A percentile compares a stretch with the other conserved stretches of the same genome.
phyloP scores from a whole-genome alignment of 2,113 vertebrate genomes.

The Rhineura floridana region DNA sequence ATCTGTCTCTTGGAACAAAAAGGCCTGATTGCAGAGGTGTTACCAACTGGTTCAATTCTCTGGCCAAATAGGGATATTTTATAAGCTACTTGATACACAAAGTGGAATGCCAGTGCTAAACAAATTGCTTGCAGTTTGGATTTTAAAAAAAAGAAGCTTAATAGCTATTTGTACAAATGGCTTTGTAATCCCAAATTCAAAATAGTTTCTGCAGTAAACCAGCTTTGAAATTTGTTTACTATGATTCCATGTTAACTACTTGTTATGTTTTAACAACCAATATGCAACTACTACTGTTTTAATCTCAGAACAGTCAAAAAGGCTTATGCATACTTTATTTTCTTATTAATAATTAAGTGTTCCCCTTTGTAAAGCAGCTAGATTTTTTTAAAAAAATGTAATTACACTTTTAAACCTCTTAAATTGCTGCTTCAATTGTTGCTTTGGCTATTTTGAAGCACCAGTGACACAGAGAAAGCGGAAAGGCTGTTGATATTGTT shows the following conservation, averaged over 20 bases:
- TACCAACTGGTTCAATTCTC: constrained; percentile 9
- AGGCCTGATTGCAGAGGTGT: background rate
- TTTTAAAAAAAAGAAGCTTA: background rate
- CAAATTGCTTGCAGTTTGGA: background rate
- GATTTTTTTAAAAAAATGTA: constrained; percentile 30
- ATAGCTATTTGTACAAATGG: background rate
- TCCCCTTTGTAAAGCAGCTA: constrained; percentile 29
- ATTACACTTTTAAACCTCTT: constrained; percentile 9
- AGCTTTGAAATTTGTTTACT: background rate
- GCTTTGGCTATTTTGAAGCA: constrained; percentile 21
- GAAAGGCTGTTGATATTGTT: background rate
- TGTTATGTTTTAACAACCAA: background rate
- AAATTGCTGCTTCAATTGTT: constrained; percentile 25
- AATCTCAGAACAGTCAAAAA: background rate
- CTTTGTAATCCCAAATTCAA: background rate
- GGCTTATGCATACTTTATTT: background rate
- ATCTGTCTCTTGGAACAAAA: background rate
- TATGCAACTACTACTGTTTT: background rate
- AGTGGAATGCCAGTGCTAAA: background rate
- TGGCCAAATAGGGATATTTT: background rate
- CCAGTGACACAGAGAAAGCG: background rate
- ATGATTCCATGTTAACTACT: background rate
- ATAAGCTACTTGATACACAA: background rate
- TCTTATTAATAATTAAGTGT: constrained; percentile 31
- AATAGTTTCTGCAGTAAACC: no score